Conservation (phyloP, 2,113 vertebrate species). For the Scortum barcoo region DNA sequence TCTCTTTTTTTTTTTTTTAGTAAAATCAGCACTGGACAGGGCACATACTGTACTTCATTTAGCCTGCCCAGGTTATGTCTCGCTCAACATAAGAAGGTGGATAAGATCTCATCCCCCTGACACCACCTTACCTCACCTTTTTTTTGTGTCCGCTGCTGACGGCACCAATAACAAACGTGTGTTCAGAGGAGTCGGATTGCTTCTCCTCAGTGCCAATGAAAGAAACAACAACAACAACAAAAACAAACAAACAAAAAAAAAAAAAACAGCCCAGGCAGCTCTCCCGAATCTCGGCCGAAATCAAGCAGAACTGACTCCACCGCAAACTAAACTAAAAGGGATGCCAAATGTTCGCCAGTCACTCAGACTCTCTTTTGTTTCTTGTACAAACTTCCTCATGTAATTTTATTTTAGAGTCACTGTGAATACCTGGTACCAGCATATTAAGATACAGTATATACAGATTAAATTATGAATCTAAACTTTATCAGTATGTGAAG, state of each 20-base stretch:
- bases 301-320: constrained; percentile 42
- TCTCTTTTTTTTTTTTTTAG: constrained; percentile 19
- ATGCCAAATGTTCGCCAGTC: constrained; percentile 73
- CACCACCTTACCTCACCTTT: constrained; percentile 76
- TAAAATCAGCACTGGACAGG: constrained; percentile 59
- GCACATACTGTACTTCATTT: constrained; percentile 58
- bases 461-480: constrained; percentile 82
- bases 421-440: constrained; percentile 89
- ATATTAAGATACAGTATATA: constrained; percentile 84
- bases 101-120: constrained; percentile 56
- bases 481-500: constrained; percentile 80
- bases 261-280: constrained; percentile 71
- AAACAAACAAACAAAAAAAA: too few relatives aligned
- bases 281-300: constrained; percentile 40
- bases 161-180: constrained; percentile 33
- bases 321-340: constrained; percentile 50
- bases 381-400: constrained; percentile 81
- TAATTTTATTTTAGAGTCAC: constrained; percentile 85
- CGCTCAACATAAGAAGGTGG: constrained; percentile 58
- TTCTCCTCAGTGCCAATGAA: constrained; percentile 77
- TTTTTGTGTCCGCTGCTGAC: constrained; percentile 60
- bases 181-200: constrained; percentile 57
- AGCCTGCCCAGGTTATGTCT: constrained; percentile 52
- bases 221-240: too few relatives aligned
- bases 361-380: constrained; percentile 71